Percentiles rank a stretch among this genome's conserved stretches.
These are phyloP conservation scores for Campylomormyrus tamandua DNA, from an alignment of 2,113 vertebrate species.

Conservation along the genomic window DNA sequence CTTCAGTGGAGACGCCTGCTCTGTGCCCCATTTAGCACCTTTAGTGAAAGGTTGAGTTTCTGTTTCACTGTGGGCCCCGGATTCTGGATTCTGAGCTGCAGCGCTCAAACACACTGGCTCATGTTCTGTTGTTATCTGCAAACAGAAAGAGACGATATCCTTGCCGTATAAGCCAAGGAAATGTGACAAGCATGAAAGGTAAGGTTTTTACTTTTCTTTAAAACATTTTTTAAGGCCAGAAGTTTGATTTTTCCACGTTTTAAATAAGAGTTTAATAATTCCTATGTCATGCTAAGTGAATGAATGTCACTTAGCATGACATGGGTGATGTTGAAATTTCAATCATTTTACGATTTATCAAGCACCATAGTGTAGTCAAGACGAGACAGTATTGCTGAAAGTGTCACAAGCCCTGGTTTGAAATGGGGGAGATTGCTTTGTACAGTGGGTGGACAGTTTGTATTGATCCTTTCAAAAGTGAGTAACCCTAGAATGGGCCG, in stretches of 20 bases:
- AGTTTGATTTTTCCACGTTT: neutral
- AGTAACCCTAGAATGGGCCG: conserved; percentile 20
- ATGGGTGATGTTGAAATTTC: neutral
- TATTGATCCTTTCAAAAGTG: conserved; percentile 30
- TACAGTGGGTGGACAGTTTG: conserved; percentile 8
- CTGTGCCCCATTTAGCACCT: neutral
- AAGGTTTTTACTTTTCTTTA: neutral
- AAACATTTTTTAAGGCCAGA: neutral
- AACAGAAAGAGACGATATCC: conserved; percentile 60
- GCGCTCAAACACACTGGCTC: neutral
- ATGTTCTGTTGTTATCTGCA: conserved; percentile 23
- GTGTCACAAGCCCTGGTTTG: neutral
- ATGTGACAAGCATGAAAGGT: conserved; percentile 24
- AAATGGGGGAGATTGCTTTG: conserved; percentile 16
- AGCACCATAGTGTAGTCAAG: neutral
- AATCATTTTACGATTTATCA: neutral
- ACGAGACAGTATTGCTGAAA: neutral
- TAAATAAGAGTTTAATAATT: neutral
- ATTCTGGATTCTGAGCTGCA: neutral
- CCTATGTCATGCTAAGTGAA: too few relatives aligned
- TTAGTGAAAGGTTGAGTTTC: neutral
- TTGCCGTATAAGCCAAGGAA: conserved; percentile 42
- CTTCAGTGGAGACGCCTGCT: neutral
- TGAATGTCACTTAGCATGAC: neutral
- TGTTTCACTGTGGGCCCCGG: neutral